Base-by-base conservation (phyloP, 92 coral and sea anemone genomes). In the Isaurus tuberculatus region DNA sequence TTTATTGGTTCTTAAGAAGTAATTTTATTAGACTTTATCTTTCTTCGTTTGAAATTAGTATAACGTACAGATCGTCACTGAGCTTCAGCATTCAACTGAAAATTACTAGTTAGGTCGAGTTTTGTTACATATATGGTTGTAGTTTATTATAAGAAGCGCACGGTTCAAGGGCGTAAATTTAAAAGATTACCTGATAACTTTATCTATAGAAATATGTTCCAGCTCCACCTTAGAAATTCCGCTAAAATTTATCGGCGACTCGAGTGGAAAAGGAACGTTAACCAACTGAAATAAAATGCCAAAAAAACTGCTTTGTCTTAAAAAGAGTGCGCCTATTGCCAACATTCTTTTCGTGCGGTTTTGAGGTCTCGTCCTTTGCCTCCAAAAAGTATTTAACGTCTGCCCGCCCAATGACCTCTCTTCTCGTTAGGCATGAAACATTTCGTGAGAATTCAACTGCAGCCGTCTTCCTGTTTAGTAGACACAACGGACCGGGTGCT, bases 401-500 rank as follows among this genome's bases (percentile, higher is more conserved):
- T 77, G 16, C 49, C 82, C 68, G 28, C 82, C 25, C 10, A 25
- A 26, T 77, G 82, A 77, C 82, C 82, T 77, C 27, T 77, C 65
- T 25, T 28, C 64, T 14, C 34, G 33, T 22, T 48, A 31, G 36
- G 43, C 82, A 77, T 77, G 82, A 58, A 77, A 77, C 55, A 77
- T 77, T 77, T 28, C 82, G 82, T 77, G 82, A 77, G 82, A 33
- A 23, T 28, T 26, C 13, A 8, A 57, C 11, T 16, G 31, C 23
- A 3, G 15, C 51, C 29, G 28, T 40, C 65, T 77, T 58, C 82
- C 82, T 77, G 82, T 77, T 77, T 37, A 30, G 51, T 32, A 77
- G 82, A 77, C 82, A 77, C 82, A 77, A 77, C 82, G 82, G 70
- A 60, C 82, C 37, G 51, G 55, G 42, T 42, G 82, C 82, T 77